Percentiles rank a stretch among this genome's conserved stretches.
These are phyloP conservation scores for Mustela lutreola DNA, from an alignment of 2,113 vertebrate species.

Conservation along the genomic window DNA sequence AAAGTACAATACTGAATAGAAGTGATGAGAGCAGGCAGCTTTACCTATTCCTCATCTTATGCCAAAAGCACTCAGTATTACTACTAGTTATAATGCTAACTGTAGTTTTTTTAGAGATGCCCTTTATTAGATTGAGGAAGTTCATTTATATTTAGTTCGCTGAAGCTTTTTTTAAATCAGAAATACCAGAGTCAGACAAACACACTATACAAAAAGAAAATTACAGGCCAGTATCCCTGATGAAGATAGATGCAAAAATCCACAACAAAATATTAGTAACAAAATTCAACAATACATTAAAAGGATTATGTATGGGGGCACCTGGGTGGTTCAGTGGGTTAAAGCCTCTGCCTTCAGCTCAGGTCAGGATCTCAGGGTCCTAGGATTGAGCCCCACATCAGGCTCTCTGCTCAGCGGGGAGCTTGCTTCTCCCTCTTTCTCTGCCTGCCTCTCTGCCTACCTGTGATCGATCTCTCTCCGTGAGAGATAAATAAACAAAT, in stretches of 20 bases:
- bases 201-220: not conserved
- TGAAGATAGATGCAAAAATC: not conserved
- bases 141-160: not conserved
- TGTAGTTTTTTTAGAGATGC: not conserved
- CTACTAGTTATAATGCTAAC: not conserved
- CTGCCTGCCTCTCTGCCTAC: too few species aligned
- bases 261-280: not conserved
- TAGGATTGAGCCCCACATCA: too few species aligned
- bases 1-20: not conserved
- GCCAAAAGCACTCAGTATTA: not conserved
- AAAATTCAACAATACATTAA: not conserved
- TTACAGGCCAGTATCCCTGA: not conserved
- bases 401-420: too few species aligned
- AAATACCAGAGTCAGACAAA: not conserved
- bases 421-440: too few species aligned
- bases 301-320: not conserved
- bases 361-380: too few species aligned
- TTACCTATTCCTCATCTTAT: not conserved
- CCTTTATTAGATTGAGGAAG: not conserved
- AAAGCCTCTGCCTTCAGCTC: too few species aligned
- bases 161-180: not conserved
- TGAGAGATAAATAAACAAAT: too few species aligned
- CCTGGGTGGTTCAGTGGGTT: too few species aligned
- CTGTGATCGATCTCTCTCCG: too few species aligned
- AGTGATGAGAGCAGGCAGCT: not conserved